Evolutionary conservation across 1,140 invertebrate genomes (phyloP).

Genomic region (Trachelipus rathkii): DNA sequence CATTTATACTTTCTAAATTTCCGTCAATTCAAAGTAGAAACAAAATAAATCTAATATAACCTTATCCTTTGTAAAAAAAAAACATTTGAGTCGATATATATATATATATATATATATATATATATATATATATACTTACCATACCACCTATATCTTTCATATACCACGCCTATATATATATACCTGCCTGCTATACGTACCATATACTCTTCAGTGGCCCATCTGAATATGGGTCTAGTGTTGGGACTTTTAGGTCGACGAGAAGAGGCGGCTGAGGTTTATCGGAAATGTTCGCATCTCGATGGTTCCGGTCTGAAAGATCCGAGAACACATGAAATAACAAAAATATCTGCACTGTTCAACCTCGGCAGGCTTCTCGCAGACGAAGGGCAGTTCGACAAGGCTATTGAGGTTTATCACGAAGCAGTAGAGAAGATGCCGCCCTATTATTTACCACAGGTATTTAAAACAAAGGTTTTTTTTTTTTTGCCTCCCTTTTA

Average conservation of each 20-base stretch:
- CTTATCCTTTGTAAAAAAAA: no score
- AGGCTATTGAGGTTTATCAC: conserved; percentile 81
- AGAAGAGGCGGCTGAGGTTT: conserved; percentile 75
- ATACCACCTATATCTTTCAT: no score
- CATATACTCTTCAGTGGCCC: conserved; percentile 71
- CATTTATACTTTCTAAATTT: no score
- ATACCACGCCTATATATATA: no score
- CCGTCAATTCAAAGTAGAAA: no score
- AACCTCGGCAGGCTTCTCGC: conserved; percentile 85
- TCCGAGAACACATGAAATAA: conserved; percentile 79
- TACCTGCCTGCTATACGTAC: no score
- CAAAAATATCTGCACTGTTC: conserved; percentile 82
- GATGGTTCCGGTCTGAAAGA: conserved; percentile 84
- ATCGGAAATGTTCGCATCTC: conserved; percentile 72
- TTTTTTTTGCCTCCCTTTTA: not conserved
- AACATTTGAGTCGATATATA: no score
- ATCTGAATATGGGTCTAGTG: conserved; percentile 87
- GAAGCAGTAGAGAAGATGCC: conserved; percentile 79
- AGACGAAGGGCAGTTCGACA: conserved; percentile 74
- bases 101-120: no score
- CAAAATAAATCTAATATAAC: no score
- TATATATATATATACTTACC: no score
- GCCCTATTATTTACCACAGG: conserved; percentile 73
- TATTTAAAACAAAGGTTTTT: conserved; percentile 49
- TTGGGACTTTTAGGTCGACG: conserved; percentile 73